phyloP scores from a whole-genome alignment of 2,797 vertebrate species.

The Enteromius viviparus region DNA sequence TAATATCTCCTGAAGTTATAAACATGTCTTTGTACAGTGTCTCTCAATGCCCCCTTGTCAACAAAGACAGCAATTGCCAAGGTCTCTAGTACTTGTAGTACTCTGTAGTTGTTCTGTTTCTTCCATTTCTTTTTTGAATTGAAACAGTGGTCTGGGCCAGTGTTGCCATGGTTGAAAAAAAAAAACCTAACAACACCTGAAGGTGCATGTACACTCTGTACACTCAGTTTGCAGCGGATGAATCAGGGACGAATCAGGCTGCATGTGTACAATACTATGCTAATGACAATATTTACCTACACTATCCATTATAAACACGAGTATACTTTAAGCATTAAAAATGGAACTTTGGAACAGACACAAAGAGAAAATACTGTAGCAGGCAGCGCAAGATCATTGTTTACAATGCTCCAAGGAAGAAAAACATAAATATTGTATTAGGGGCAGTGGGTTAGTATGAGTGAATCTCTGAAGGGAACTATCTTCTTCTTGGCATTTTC shows the following conservation, averaged over 20 bases:
- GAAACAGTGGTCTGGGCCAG: background rate
- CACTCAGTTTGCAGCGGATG: background rate
- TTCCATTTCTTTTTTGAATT: background rate
- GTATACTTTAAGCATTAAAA: background rate
- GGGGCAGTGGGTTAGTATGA: no score
- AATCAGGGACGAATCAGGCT: background rate
- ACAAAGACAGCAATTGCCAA: background rate
- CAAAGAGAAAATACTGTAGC: no score
- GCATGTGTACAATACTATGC: background rate
- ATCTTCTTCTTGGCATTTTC: no score
- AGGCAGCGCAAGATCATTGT: no score
- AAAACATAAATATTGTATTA: no score
- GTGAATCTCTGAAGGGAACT: no score
- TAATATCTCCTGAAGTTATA: background rate
- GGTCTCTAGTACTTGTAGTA: background rate
- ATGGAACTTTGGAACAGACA: no score
- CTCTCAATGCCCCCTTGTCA: background rate
- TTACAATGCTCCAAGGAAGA: no score
- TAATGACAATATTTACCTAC: background rate
- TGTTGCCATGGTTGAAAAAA: background rate
- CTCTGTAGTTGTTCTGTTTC: background rate
- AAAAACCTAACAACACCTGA: background rate
- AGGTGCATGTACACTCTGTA: background rate
- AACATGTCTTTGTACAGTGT: background rate
- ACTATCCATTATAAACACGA: background rate